phyloP scores from a whole-genome alignment of 2,888 invertebrate genomes.

The Perizoma affinitatum region DNA sequence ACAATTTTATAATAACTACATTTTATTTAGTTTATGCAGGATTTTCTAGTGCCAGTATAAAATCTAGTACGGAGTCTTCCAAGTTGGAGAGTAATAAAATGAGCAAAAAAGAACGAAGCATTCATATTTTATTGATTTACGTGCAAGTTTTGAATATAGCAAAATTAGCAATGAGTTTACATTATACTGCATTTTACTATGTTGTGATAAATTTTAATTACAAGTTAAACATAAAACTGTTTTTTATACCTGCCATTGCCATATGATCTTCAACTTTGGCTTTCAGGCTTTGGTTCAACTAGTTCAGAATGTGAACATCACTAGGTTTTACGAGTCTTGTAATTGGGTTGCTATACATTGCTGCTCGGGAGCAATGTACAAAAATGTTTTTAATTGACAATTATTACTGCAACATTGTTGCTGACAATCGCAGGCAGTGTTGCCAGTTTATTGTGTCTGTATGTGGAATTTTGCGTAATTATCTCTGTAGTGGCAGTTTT shows the following conservation, averaged over 20 bases:
- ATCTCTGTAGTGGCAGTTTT: conserved; percentile 74
- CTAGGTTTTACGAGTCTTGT: conserved; percentile 37
- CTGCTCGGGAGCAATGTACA: conserved; percentile 33
- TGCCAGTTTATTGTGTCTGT: conserved; percentile 55
- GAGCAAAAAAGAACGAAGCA: conserved; percentile 23
- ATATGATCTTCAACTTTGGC: conserved; percentile 55
- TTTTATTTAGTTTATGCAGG: too few species aligned
- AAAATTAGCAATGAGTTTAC: conserved; percentile 52
- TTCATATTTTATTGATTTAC: conserved; percentile 35
- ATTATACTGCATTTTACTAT: conserved; percentile 54
- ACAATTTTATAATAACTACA: too few species aligned
- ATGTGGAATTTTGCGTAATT: conserved; percentile 80
- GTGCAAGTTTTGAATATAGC: conserved; percentile 49
- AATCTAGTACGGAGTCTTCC: conserved; percentile 2
- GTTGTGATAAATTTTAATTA: conserved; percentile 69
- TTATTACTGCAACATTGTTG: conserved; percentile 55
- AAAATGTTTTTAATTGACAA: conserved; percentile 38
- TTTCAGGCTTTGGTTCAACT: conserved; percentile 52
- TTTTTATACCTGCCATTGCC: conserved; percentile 47
- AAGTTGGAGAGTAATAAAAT: neutral
- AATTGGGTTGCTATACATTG: conserved; percentile 21
- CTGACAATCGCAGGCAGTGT: conserved; percentile 55
- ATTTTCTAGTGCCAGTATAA: neutral
- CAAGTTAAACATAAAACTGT: conserved; percentile 47
- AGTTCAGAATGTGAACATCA: conserved; percentile 43